phyloP scores from a whole-genome alignment of 2,113 vertebrate genomes.

The Halcyon senegalensis region DNA sequence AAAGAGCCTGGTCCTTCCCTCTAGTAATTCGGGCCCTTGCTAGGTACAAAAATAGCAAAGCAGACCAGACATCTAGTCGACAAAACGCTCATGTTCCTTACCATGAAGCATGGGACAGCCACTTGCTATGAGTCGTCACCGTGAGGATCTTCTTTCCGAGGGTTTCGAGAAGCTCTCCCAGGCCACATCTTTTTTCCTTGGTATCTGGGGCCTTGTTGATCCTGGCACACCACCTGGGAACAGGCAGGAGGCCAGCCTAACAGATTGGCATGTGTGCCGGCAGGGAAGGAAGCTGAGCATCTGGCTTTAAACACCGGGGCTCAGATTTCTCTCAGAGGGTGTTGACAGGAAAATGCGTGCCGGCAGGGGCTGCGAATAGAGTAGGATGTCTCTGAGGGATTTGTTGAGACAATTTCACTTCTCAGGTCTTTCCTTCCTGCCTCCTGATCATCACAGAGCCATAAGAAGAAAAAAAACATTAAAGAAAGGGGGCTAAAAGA shows the following conservation, averaged over 20 bases:
- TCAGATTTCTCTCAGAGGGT: conserved; percentile 16
- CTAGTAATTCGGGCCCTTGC: not conserved
- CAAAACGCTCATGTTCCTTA: not conserved
- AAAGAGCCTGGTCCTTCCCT: not conserved
- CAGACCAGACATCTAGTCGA: not conserved
- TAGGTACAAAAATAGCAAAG: not conserved
- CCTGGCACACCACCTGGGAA: conserved; percentile 50
- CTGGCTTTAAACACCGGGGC: not conserved
- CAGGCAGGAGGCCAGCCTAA: conserved; percentile 18
- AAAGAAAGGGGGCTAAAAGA: not conserved
- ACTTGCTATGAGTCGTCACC: not conserved
- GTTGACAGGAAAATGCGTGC: conserved; percentile 43
- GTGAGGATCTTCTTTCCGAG: conserved; percentile 1
- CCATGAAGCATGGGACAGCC: not conserved
- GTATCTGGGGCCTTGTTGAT: conserved; percentile 36
- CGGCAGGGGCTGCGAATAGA: not conserved
- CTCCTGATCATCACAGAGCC: not conserved
- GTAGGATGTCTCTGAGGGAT: not conserved
- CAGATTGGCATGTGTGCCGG: conserved; percentile 23
- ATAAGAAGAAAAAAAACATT: not conserved
- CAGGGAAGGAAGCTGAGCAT: conserved; percentile 39
- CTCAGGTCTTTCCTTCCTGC: not conserved
- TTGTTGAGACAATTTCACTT: not conserved
- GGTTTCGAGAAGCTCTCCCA: not conserved
- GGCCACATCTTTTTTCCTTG: conserved; percentile 1